Base-by-base conservation (phyloP, 1,140 invertebrate genomes). In the Ladona fulva region DNA sequence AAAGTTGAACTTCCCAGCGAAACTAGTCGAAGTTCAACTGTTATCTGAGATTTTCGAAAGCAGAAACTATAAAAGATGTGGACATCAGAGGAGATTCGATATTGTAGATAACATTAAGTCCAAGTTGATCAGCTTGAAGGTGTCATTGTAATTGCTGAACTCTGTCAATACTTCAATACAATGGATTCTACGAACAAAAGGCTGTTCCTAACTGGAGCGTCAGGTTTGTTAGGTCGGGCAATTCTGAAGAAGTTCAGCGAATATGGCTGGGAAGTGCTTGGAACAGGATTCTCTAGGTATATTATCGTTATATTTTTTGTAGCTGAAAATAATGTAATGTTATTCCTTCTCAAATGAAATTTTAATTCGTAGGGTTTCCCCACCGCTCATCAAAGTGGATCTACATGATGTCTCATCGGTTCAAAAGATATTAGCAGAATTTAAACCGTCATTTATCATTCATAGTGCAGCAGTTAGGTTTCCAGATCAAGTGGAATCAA, bases 391-490 rank as follows among this genome's bases (percentile, higher is more conserved):
- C 3, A 85, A 85, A 81, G 52, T 87, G 3, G 86, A 88, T 79
- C 80, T 88, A 12, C 85, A 81, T 1, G 78, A 87, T 77, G 29
- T 77, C 37, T 80, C 82, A 22, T 82, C 81, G 29, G 81, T 88
- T 1, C 78, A 80, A 52, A 78, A 81, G 44, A 77, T 84, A 7
- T 78, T 89, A 16, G 78, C 82, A 79, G 80, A 83, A 22, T 82
- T 83, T 76, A 81, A 86, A 83, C 89, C 89, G 25, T 77, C 84
- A 76, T 78, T 87, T 24, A 84, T 90, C 42, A 84, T 90, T 75
- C 89, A 90, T 81, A 83, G 84, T 81, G 89, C 89, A 66, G 89
- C 89, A 74, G 84, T 89, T 76, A 82, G 87, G 75, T 84, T 83
- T 76, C 87, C 87, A 12, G 87, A 90, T 81, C 83, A 84, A 80